phyloP scores from a whole-genome alignment of 92 coral and sea anemone genomes.

The Phenganax marumi region DNA sequence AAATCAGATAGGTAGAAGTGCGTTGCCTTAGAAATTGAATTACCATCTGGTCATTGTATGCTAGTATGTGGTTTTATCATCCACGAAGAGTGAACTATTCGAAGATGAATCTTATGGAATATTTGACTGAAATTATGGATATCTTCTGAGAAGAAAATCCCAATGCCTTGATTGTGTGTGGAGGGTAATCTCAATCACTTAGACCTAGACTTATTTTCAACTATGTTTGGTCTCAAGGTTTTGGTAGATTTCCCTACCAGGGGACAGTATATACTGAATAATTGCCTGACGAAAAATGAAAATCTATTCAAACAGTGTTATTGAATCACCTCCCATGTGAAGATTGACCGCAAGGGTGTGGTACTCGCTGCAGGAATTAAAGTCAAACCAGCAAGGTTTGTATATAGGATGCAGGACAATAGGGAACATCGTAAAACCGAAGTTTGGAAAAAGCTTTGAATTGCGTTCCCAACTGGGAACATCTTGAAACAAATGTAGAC shows the following conservation, averaged over 20 bases:
- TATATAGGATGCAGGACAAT: too few species aligned
- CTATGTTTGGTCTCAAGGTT: too few species aligned
- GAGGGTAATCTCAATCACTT: constrained; percentile 12
- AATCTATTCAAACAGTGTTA: too few species aligned
- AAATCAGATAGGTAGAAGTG: constrained; percentile 48
- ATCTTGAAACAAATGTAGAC: not conserved
- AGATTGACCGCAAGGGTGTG: too few species aligned
- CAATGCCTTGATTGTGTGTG: constrained; percentile 30
- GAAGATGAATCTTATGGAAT: constrained; percentile 45
- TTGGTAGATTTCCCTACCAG: too few species aligned
- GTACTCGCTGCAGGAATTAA: too few species aligned
- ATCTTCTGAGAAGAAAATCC: constrained; percentile 24
- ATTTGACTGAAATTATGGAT: constrained; percentile 48
- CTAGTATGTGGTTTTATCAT: constrained; percentile 53
- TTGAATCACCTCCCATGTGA: too few species aligned
- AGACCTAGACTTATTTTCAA: not conserved
- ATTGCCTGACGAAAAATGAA: too few species aligned
- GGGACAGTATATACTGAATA: too few species aligned
- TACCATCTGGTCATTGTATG: constrained; percentile 61
- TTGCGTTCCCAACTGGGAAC: not conserved
- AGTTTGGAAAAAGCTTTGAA: too few species aligned
- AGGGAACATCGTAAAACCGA: not conserved
- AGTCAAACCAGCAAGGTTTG: too few species aligned
- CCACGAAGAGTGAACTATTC: constrained; percentile 47
- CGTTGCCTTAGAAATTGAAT: constrained; percentile 48